Evolutionary conservation across 2,888 invertebrate genomes (phyloP), one percentile per base, ranked within the genome.

Genomic region (Urechis unicinctus): DNA sequence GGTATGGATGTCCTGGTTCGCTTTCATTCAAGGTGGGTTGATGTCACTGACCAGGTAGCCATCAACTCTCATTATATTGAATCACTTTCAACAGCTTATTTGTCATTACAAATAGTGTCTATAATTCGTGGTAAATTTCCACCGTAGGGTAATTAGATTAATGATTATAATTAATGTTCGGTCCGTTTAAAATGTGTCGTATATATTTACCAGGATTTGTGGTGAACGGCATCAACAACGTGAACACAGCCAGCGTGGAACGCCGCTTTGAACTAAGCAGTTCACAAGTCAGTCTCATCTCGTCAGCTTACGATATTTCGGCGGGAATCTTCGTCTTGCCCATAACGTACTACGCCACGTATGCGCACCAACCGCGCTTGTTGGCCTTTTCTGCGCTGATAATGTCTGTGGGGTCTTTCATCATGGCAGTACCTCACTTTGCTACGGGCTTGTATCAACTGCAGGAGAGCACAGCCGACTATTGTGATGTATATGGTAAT

Each of bases 371-470:
- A 59, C 74, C 78, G 5, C 62, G 79, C 30, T 83, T 83, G 83
- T 82, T 91, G 50, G 88, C 88, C 21, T 81, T 84, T 74, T 89
- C 89, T 0, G 83, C 87, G 59, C 80, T 88, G 51, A 78, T 89
- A 53, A 85, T 91, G 85, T 89, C 79, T 1, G 48, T 78, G 3
- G 74, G 81, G 1, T 80, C 89, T 1, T 78, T 91, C 55, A 82
- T 88, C 51, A 91, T 91, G 79, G 85, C 88, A 0, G 74, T 88
- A 55, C 91, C 91, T 0, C 89, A 91, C 72, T 90, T 89, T 75
- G 79, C 88, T 26, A 85, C 87, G 1, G 85, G 85, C 0, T 81
- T 82, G 0, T 89, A 89, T 73, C 58, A 67, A 36, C 67, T 68
- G 29, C 46, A 60, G 69, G 71, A 5, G 60, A 50, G 26, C 17